Evolutionary conservation across 92 coral and sea anemone species (phyloP), one percentile per base, ranked within the genome.

Genomic region (Desmophyllum pertusum): DNA sequence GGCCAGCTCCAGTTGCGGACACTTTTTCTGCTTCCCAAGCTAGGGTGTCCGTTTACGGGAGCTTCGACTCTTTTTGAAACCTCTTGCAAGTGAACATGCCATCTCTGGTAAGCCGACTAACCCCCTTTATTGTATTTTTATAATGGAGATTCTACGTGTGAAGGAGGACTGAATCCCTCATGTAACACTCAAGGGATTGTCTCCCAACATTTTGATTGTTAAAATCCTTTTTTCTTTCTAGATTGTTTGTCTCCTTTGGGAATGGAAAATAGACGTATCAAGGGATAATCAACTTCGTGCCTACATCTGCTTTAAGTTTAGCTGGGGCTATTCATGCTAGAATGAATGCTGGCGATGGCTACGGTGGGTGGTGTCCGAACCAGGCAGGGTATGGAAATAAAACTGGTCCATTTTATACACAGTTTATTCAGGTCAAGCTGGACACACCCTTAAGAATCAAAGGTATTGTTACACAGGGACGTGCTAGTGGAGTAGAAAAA

Each of bases 301-400:
- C 86, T 8, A 90, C 89, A 13, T 78, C 94, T 2, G 78, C 87
- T 27, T 15, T 0, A 63, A 71, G 33, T 31, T 18, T 41, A 13
- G 50, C 86, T 31, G 14, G 29, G 38, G 89, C 95, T 18, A 25
- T 36, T 38, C 57, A 70, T 69, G 98, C 92, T 30, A 81, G 98
- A 40, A 76, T 95, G 14, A 70, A 86, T 64, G 40, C 35, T 1
- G 29, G 41, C 15, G 43, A 39, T 35, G 87, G 75, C 1, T 30
- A 63, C 73, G 95, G 98, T 1, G 98, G 94, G 6, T 95, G 98
- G 98, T 95, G 98, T 37, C 96, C 98, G 10, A 13, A 71, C 30
- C 90, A 89, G 78, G 40, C 18, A 36, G 51, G 81, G 80, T 69
- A 77, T 70, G 4, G 13, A 25, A 63, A 86, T 4, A 8, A 25